These are phyloP conservation scores for Peromyscus nudipes DNA, from an alignment of 2,797 vertebrate genomes.

Conservation along the genomic window DNA sequence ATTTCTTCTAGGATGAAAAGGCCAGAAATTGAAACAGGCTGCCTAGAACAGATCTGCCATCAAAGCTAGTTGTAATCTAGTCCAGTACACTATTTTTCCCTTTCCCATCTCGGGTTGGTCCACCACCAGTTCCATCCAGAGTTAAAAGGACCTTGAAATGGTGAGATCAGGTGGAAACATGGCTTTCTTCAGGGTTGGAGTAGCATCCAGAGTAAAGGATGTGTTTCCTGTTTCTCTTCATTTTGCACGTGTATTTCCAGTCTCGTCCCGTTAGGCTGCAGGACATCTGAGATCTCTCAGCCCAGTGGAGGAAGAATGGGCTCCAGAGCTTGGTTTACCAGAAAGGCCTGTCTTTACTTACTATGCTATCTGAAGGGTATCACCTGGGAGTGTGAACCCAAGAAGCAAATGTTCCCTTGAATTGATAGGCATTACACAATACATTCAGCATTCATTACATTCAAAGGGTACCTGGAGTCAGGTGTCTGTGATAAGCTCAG, in stretches of 20 bases:
- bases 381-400: conserved; percentile 24
- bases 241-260: not conserved
- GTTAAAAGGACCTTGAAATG: not conserved
- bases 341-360: conserved; percentile 26
- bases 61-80: not conserved
- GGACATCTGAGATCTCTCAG: not conserved
- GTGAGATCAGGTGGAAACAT: not conserved
- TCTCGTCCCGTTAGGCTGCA: not conserved
- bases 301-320: not conserved
- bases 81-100: not conserved
- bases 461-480: not conserved
- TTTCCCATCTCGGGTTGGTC: not conserved
- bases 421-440: not conserved
- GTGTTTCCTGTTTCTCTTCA: not conserved
- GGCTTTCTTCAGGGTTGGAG: not conserved
- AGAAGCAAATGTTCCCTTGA: conserved; percentile 24
- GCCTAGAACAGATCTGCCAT: conserved; percentile 26
- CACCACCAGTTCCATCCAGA: not conserved
- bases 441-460: conserved; percentile 7
- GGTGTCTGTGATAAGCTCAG: not conserved
- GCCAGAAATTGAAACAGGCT: not conserved
- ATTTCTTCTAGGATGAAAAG: conserved; percentile 35
- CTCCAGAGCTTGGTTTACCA: not conserved
- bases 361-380: conserved; percentile 39
- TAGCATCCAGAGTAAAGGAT: not conserved